These are phyloP conservation scores for Champsocephalus gunnari DNA, from an alignment of 2,797 vertebrate species.

Conservation along the genomic window DNA sequence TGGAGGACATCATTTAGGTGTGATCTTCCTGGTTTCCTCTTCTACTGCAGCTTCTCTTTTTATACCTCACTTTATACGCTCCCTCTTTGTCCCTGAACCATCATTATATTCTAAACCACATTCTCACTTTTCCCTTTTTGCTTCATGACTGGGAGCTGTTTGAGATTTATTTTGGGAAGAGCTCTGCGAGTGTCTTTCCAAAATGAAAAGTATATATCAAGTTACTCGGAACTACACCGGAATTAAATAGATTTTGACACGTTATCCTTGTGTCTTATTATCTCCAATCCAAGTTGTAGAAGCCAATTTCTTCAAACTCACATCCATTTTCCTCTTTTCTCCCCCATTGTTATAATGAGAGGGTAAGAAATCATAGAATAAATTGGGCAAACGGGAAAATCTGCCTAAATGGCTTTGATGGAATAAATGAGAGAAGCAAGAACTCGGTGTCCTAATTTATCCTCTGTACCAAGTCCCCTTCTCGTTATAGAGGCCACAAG, in stretches of 20 bases:
- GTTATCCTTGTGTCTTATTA: constrained; percentile 59
- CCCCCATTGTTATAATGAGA: constrained; percentile 33
- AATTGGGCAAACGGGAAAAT: constrained; percentile 70
- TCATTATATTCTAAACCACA: constrained; percentile 43
- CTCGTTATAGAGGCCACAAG: constrained; percentile 70
- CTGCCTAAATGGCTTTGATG: constrained; percentile 71
- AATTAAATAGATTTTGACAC: constrained; percentile 51
- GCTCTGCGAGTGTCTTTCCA: constrained; percentile 31
- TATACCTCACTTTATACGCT: constrained; percentile 8
- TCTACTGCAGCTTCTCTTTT: constrained; percentile 20
- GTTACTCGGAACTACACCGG: constrained; percentile 27
- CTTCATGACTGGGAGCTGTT: constrained; percentile 49
- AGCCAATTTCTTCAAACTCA: constrained; percentile 50
- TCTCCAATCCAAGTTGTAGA: constrained; percentile 50
- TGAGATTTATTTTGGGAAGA: constrained; percentile 58
- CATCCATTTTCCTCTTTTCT: constrained; percentile 28
- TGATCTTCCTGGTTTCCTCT: constrained; percentile 29
- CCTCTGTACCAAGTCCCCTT: constrained; percentile 58
- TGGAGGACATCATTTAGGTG: background rate
- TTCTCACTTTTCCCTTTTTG: constrained; percentile 39
- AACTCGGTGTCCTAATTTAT: constrained; percentile 75
- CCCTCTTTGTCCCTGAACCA: constrained; percentile 18
- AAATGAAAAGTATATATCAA: constrained; percentile 39
- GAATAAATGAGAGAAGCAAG: constrained; percentile 67
- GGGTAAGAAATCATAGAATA: constrained; percentile 63